Evolutionary conservation across 2,888 invertebrate species (phyloP).

Genomic region (Parascotia fuliginaria): DNA sequence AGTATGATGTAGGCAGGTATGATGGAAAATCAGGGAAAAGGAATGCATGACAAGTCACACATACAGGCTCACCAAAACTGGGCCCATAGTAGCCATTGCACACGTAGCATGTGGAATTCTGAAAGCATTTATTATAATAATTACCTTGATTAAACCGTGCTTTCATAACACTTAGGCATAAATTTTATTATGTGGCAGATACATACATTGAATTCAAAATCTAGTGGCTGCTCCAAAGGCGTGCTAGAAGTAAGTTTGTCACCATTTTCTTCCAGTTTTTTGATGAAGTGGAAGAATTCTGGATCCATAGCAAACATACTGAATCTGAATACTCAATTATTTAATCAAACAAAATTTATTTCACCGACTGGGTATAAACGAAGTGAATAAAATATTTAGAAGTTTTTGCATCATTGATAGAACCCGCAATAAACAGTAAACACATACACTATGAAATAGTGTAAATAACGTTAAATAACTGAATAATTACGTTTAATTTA

Average conservation of each 20-base stretch:
- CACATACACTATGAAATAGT: too few relatives aligned
- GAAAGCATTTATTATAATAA: constrained; percentile 47
- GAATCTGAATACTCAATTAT: background rate
- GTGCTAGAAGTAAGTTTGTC: constrained; percentile 67
- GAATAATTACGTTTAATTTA: too few relatives aligned
- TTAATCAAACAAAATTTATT: background rate
- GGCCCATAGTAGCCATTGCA: constrained; percentile 97
- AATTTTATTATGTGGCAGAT: constrained; percentile 1
- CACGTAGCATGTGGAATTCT: constrained; percentile 91
- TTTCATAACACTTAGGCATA: background rate
- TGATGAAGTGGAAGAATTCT: constrained; percentile 71
- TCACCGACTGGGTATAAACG: too few relatives aligned
- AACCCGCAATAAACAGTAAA: too few relatives aligned
- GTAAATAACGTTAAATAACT: too few relatives aligned
- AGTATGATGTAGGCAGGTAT: constrained; percentile 78
- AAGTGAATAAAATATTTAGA: too few relatives aligned
- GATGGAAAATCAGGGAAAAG: constrained; percentile 92
- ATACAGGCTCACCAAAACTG: constrained; percentile 95
- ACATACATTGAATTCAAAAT: constrained; percentile 77
- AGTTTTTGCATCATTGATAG: background rate
- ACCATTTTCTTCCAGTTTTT: constrained; percentile 75
- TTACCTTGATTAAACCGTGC: background rate
- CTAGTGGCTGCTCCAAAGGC: constrained; percentile 64
- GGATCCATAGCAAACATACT: constrained; percentile 73
- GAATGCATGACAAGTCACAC: constrained; percentile 96